Evolutionary conservation across 2,113 vertebrate genomes (phyloP).

Genomic region (Grantiella picta): DNA sequence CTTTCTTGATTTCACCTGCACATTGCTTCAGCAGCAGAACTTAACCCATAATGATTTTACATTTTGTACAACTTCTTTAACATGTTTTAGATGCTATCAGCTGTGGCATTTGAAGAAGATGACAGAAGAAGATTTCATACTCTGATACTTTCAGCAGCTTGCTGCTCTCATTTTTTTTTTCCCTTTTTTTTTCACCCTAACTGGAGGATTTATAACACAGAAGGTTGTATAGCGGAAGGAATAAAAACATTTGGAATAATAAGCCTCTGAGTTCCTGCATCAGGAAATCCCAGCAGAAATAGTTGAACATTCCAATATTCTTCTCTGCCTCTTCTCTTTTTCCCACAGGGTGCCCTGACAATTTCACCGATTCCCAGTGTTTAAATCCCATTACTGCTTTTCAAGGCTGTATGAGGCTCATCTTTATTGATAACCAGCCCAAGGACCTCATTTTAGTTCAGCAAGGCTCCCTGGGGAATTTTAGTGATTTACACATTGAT

Average conservation of each 20-base stretch:
- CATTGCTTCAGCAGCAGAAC: background rate
- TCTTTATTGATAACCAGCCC: conserved; percentile 92
- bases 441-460: conserved; percentile 89
- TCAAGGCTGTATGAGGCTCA: conserved; percentile 95
- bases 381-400: conserved; percentile 83
- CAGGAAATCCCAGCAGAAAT: conserved; percentile 59
- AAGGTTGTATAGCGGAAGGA: background rate
- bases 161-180: background rate
- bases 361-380: conserved; percentile 77
- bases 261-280: conserved; percentile 35
- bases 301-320: conserved; percentile 62
- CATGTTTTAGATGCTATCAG: background rate
- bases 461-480: conserved; percentile 90
- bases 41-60: background rate
- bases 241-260: conserved; percentile 57
- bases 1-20: background rate
- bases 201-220: conserved; percentile 23
- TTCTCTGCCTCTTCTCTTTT: conserved; percentile 55
- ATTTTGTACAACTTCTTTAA: background rate
- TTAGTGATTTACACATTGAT: conserved; percentile 92
- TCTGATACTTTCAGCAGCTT: background rate
- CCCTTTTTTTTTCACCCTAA: background rate
- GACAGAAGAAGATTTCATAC: background rate
- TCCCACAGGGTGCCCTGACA: conserved; percentile 85
- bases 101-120: background rate